Evolutionary conservation across 1,140 invertebrate species (phyloP), one percentile per base, ranked within the genome.

Genomic region (Pseudomyrmex concolor): DNA sequence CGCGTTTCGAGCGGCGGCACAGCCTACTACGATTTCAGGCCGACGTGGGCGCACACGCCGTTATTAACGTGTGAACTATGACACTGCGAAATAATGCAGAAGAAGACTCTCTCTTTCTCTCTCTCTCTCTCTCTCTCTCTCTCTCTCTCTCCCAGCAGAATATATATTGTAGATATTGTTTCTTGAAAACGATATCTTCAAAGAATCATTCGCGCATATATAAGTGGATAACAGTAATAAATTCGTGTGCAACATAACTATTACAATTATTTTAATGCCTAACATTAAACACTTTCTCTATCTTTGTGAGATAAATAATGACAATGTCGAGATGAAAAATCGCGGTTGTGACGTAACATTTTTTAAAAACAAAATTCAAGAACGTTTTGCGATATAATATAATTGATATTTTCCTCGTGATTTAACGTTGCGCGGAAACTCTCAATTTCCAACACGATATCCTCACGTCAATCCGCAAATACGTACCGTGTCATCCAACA

Each of bases 61-160:
- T 80, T 80, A 80, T 80, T 80, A 71, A 70, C 76, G 76, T 80
- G 76, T 60, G 76, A 80, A 80, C 76, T 80, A 71, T 80, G 76
- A 80, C 76, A 80, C 76, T 59, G 76, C 66, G 76, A 80, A 59
- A 80, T 71, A 66, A 71, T 50, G 45, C 76, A 17, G 54, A 57
- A 70, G 76, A 71, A 48, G 54, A 60, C 15, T 67, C 67, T 34
- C 5, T 34, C 34, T 34, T 7, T 34, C 5, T 34, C 3, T 34
- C 34, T 34, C 5, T 34, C 34, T 34, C 34, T 25, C 25, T 25
- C 25, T 25, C 25, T 15, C 72, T 77, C 34, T 50, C 43, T 48
- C 34, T n/a, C 13, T 73, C 64, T 57, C 25, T 25, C 3, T 25
- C 25, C 25, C 45, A 8, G 34, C 63, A 2, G 73, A 66, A 25